Base-by-base conservation (phyloP, 2,888 invertebrate species). In the Conops quadrifasciatus region DNA sequence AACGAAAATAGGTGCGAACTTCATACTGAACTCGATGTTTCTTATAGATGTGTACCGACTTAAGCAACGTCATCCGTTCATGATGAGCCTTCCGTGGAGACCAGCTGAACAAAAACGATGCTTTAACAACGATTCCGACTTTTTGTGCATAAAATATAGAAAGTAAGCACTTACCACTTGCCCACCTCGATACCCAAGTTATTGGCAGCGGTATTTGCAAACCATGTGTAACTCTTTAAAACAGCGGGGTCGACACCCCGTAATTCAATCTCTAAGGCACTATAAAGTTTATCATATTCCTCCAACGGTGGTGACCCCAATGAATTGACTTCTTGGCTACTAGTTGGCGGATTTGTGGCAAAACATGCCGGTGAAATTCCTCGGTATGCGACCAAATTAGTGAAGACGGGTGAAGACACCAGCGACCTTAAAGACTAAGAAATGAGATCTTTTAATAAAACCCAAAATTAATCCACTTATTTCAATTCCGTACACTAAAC, bases 21-120 rank as follows among this genome's bases (percentile, higher is more conserved):
- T 99, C 99, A 85, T 99, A 99, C 81, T 98, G 98, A 0, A 96
- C 95, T 81, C 92, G 90, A 85, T 97, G 96, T 80, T 98, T 98
- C 84, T 96, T 96, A 83, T 93, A 92, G 77, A 96, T 92, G 83
- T 95, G 95, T 47, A 94, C 94, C 59, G 95, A 94, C 83, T 94
- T 94, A 5, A 98, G 88, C 13, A 98, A 87, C 0, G 95, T 94
- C 81, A 91, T 90, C 68, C 95, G 89, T 76, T 93, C 90, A 79
- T 94, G 92, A 71, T 90, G 87, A 1, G 94, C 88, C 87, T 93
- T 94, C 64, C 89, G 88, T 53, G 91, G 89, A 30, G 91, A 90
- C 89, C 91, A 91, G 77, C 96, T 96, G 86, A 63, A 89, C 89
- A n/a, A 45, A 63, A 70, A 28, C 30, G 58, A 19, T 4, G 45